Evolutionary conservation across 2,113 vertebrate genomes (phyloP).

Genomic region (Rhinopithecus roxellana): DNA sequence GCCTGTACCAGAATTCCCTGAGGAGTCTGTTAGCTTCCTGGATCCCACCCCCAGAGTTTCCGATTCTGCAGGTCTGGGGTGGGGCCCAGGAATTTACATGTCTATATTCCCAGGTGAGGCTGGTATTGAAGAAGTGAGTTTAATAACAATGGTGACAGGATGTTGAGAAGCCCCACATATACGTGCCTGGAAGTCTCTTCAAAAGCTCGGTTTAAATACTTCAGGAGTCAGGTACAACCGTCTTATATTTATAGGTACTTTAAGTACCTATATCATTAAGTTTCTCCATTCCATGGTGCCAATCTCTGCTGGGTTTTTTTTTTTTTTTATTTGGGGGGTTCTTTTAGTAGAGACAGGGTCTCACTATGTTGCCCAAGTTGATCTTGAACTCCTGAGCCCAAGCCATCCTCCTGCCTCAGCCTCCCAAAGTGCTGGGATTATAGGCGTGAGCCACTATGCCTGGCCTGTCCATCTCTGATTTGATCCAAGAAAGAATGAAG

Average conservation of each 20-base stretch:
- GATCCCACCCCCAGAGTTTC: not conserved
- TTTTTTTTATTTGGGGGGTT: no score
- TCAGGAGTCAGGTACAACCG: not conserved
- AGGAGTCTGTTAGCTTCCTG: not conserved
- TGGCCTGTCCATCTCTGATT: not conserved
- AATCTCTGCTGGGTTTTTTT: not conserved
- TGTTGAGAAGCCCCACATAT: not conserved
- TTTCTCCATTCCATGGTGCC: not conserved
- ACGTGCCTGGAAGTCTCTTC: not conserved
- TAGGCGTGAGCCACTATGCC: no score
- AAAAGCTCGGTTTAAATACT: not conserved
- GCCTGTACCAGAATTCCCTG: not conserved
- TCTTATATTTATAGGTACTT: not conserved
- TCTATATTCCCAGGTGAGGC: not conserved
- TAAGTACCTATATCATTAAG: no score
- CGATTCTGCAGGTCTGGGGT: not conserved
- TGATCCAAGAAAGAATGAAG: not conserved
- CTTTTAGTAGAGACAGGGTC: no score
- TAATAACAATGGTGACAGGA: not conserved
- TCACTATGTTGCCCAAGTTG: no score
- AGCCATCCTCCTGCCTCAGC: no score
- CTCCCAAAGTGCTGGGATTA: no score
- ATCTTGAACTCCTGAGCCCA: no score
- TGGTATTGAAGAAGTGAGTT: not conserved
- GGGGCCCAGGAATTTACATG: not conserved